Evolutionary conservation across 2,797 vertebrate genomes (phyloP), one percentile per base, ranked within the genome.

Genomic region (Falco rusticolus): DNA sequence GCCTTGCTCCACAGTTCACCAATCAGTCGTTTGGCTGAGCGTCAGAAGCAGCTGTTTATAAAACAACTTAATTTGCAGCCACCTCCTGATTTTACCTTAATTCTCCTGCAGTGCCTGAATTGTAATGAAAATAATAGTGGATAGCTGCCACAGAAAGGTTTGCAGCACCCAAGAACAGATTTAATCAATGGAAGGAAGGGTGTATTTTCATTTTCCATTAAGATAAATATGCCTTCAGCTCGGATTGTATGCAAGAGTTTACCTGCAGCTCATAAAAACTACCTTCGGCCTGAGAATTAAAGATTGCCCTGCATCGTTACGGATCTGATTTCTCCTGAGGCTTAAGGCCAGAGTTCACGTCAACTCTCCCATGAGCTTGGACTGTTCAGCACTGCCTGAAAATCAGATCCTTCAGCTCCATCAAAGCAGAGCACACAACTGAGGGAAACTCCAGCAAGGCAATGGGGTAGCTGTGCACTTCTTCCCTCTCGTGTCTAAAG

Each of bases 401-500:
- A 95, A 96, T 39, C 48, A 86, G 69, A 75, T 54, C 37, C 29
- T 91, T 75, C n/a, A 13, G 41, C 60, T 48, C 53, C 14, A 16
- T 25, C 56, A 78, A 45, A 90, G 43, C 77, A 43, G 57, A 16
- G n/a, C 53, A 51, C 8, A 10, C n/a, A 33, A 28, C 70, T 37
- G 63, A 53, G 66, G 82, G 33, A 37, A 91, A 87, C 2, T 9
- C 53, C 41, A 17, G 28, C 8, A 26, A 59, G 19, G 51, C 34
- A 63, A 71, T 28, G 21, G 2, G 66, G 61, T 68, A 53, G 48
- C 53, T 96, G 71, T 85, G 84, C 64, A 41, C 84, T 93, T 78
- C 91, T 97, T 93, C 94, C 92, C 92, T 93, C 94, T 86, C 83
- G 92, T 92, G 92, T 88, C 68, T 64, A 14, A 71, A 74, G 41